These are phyloP conservation scores for Rhopilema esculentum DNA, from an alignment of 30 jellyfish, hydroid and myxozoan species.

Conservation along the genomic window DNA sequence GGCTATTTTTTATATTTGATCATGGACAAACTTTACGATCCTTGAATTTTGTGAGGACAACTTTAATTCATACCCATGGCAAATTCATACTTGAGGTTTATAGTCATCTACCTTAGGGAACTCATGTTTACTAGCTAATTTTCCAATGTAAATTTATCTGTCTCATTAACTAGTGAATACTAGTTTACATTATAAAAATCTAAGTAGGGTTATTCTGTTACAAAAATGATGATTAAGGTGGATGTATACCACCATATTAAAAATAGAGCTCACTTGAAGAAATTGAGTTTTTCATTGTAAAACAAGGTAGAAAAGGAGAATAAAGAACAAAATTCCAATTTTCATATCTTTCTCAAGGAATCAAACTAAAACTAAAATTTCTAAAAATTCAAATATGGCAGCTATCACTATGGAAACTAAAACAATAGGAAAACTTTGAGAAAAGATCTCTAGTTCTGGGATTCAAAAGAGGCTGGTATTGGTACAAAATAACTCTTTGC, in stretches of 20 bases:
- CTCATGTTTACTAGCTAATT: no score
- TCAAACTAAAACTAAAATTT: background rate
- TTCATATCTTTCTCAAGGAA: background rate
- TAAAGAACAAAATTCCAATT: background rate
- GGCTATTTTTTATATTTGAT: no score
- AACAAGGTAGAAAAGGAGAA: background rate
- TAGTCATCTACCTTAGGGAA: no score
- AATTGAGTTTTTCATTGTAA: background rate
- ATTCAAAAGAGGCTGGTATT: background rate
- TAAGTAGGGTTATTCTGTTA: no score
- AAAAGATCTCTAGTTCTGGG: background rate
- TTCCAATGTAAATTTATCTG: no score
- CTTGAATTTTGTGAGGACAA: no score
- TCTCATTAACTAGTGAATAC: no score
- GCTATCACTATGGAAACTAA: background rate
- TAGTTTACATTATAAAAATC: no score
- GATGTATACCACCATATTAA: conserved; percentile 1
- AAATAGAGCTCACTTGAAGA: background rate
- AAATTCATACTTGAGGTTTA: no score
- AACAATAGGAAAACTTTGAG: background rate
- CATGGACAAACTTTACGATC: no score
- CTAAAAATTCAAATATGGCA: background rate
- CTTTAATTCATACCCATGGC: no score
- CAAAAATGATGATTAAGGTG: conserved; percentile 6
- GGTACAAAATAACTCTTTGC: background rate